Evolutionary conservation across 2,797 vertebrate genomes (phyloP).

Genomic region (Leptodactylus fallax): DNA sequence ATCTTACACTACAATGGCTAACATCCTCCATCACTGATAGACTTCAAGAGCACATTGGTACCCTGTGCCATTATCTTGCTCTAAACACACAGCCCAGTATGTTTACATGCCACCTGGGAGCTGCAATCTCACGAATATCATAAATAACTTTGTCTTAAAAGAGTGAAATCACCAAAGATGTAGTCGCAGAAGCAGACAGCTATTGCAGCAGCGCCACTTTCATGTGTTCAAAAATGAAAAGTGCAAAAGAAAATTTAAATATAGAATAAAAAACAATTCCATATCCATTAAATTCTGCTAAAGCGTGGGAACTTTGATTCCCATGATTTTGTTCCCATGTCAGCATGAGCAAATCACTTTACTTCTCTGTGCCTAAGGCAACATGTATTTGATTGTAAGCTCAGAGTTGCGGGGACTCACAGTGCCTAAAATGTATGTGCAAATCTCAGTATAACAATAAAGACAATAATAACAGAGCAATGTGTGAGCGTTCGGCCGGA

Average conservation of each 20-base stretch:
- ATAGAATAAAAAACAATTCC: conserved; percentile 41
- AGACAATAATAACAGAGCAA: conserved; percentile 27
- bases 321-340: conserved; percentile 40
- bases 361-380: conserved; percentile 43
- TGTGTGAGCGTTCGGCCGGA: neutral
- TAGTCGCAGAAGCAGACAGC: conserved; percentile 18
- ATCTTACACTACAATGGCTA: neutral
- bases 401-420: conserved; percentile 14
- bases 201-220: conserved; percentile 17
- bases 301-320: conserved; percentile 43
- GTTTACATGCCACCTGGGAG: conserved; percentile 23
- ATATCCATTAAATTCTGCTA: conserved; percentile 31
- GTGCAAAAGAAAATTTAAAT: conserved; percentile 32
- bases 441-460: conserved; percentile 10
- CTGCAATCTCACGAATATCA: conserved; percentile 10
- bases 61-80: neutral
- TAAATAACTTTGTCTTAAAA: conserved; percentile 29
- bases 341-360: conserved; percentile 43
- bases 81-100: conserved; percentile 24
- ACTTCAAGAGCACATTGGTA: conserved; percentile 11
- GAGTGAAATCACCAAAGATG: conserved; percentile 20
- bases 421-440: conserved; percentile 21
- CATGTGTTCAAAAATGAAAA: conserved; percentile 18
- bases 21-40: neutral
- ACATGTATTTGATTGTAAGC: conserved; percentile 41